Evolutionary conservation across 2,797 vertebrate genomes (phyloP).

Genomic region (Chrosomus eos): DNA sequence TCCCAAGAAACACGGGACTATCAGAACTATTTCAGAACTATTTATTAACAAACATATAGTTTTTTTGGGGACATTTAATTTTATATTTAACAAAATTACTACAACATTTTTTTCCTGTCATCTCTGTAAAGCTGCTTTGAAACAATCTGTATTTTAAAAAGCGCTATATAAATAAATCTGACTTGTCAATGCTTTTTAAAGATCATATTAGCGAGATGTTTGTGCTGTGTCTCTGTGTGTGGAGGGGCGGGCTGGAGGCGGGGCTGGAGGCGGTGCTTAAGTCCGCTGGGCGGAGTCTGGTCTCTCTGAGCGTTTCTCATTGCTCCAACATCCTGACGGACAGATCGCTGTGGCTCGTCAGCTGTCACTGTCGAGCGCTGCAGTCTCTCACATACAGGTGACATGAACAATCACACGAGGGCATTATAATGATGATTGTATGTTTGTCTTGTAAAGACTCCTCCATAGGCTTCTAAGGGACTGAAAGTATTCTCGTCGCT

Average conservation of each 20-base stretch:
- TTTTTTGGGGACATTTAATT: no score
- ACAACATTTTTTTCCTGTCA: no score
- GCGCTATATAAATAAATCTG: no score
- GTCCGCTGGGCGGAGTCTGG: constrained; percentile 86
- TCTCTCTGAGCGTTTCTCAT: constrained; percentile 86
- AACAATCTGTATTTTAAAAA: no score
- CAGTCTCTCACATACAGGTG: constrained; percentile 88
- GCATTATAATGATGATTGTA: neutral
- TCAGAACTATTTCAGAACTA: no score
- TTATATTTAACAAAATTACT: no score
- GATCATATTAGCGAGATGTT: neutral
- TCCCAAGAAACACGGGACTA: no score
- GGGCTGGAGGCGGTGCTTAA: constrained; percentile 91
- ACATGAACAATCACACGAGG: constrained; percentile 2
- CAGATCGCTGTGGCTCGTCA: constrained; percentile 90
- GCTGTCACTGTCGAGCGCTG: constrained; percentile 91
- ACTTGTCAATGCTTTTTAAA: neutral
- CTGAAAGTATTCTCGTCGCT: no score
- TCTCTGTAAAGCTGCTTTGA: no score
- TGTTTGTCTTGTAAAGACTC: no score
- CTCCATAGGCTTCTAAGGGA: no score
- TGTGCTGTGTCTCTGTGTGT: neutral
- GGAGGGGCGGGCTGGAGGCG: constrained; percentile 85
- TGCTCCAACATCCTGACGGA: constrained; percentile 92
- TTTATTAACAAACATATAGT: no score